These are phyloP conservation scores for Trachelus iudaicus DNA, from an alignment of 2,888 invertebrate species.

Conservation along the genomic window DNA sequence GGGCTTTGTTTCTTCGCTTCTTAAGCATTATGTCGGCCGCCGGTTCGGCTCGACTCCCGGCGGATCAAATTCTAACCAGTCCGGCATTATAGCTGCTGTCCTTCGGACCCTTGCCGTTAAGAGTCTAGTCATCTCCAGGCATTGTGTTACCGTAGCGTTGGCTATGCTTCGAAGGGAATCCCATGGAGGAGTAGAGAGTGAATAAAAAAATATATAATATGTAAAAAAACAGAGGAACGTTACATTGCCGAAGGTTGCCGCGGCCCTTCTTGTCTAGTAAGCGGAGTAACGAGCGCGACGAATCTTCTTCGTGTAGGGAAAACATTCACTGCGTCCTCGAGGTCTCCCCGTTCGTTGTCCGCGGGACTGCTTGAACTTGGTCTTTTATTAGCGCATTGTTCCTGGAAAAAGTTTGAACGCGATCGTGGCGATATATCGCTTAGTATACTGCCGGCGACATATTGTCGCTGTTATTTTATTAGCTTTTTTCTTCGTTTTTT, in stretches of 20 bases:
- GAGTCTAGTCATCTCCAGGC: conserved; percentile 54
- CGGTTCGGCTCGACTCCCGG: conserved; percentile 57
- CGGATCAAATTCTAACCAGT: conserved; percentile 65
- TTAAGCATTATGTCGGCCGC: conserved; percentile 48
- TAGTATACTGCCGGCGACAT: neutral
- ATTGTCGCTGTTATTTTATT: neutral
- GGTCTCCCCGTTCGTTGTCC: too few species aligned
- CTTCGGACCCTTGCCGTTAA: conserved; percentile 48
- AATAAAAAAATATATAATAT: too few species aligned
- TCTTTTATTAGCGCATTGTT: neutral
- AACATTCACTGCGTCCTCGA: too few species aligned
- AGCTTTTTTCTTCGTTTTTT: neutral
- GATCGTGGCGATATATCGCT: neutral
- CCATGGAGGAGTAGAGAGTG: conserved; percentile 12
- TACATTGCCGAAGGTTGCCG: conserved; percentile 29
- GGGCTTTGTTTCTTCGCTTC: conserved; percentile 42
- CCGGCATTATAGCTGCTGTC: conserved; percentile 61
- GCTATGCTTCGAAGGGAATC: conserved; percentile 37
- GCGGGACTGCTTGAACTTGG: too few species aligned
- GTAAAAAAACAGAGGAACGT: conserved; percentile 29
- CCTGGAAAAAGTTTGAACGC: neutral
- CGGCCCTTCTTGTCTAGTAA: conserved; percentile 24
- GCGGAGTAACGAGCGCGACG: conserved; percentile 38
- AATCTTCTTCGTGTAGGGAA: conserved; percentile 16
- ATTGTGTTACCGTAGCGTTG: conserved; percentile 48